Conservation (phyloP, 2,888 invertebrate genomes). For the Nymphalis c-album region DNA sequence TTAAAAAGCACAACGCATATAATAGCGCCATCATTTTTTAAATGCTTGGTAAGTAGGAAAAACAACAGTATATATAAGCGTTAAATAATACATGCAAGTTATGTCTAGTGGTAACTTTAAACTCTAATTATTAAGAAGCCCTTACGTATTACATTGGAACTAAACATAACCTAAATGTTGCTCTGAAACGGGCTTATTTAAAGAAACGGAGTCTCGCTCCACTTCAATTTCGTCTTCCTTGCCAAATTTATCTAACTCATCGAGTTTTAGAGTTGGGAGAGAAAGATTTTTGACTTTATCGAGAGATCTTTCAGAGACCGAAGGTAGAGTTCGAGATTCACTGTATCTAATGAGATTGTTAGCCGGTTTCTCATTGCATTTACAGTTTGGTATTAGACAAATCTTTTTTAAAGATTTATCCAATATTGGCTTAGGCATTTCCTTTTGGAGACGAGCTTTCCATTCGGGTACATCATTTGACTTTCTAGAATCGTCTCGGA, state of each 20-base stretch:
- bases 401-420: constrained; percentile 65
- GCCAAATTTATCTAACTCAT: constrained; percentile 64
- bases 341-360: constrained; percentile 57
- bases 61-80: background rate
- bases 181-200: constrained; percentile 75
- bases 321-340: constrained; percentile 64
- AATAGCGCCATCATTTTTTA: background rate
- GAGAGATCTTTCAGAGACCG: constrained; percentile 61
- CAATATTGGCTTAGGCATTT: constrained; percentile 57
- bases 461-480: constrained; percentile 67
- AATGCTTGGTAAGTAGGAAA: background rate
- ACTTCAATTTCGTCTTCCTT: constrained; percentile 58
- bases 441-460: constrained; percentile 69
- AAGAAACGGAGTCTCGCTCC: constrained; percentile 57
- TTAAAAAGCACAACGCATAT: constrained; percentile 31
- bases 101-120: constrained; percentile 41
- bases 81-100: background rate
- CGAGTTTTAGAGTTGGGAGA: constrained; percentile 71
- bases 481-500: constrained; percentile 56
- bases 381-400: constrained; percentile 74
- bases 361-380: constrained; percentile 60
- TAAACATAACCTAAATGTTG: constrained; percentile 82
- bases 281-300: constrained; percentile 69
- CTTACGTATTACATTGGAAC: constrained; percentile 27
- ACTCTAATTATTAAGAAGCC: constrained; percentile 29